Base-by-base conservation (phyloP, 2,888 invertebrate species). In the Leptinotarsa peninsularis region DNA sequence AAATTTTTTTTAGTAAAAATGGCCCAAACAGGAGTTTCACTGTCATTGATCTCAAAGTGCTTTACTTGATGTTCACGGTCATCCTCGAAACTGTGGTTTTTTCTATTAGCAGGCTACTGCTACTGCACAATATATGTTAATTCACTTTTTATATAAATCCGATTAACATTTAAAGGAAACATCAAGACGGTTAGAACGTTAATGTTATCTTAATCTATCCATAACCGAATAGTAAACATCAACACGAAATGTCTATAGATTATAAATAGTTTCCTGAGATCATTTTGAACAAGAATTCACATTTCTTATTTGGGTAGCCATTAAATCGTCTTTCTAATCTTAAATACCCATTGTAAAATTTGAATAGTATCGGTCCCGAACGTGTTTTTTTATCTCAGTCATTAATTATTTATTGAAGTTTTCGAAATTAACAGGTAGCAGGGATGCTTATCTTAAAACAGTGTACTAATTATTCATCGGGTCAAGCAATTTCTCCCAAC, bases 261-360 rank as follows among this genome's bases (percentile, higher is more conserved):
- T 63, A 33, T 33, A 33, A 15, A 63, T 27, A 7, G 27, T 13
- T 63, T 63, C 63, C n/a, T n/a, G 17, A 7, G 21, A 7, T 43
- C 17, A 63, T 33, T 33, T 13, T 27, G 15, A 23, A 23, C 15
- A 21, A 60, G 23, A 27, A 23, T 27, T 27, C 27, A 60, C 15
- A 60, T 60, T 27, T 60, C 60, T 60, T 17, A 10, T 43, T 23
- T 14, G 23, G 60, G 17, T 63, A 43, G 58, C 72, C 49, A 70
- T 72, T 67, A 50, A 67, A 66, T 43, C 67, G 60, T 73, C 66
- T 75, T 4, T 78, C 75, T 79, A 78, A 80, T 80, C 80, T 79
- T 76, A 79, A 80, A 79, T 76, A 78, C 54, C 74, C 72, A 78
- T 79, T 79, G 79, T 79, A 67, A 71, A 69, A 73, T 75, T 75